Evolutionary conservation across 2,888 invertebrate species (phyloP), one percentile per base, ranked within the genome.

Genomic region (Adelognathus sp.): DNA sequence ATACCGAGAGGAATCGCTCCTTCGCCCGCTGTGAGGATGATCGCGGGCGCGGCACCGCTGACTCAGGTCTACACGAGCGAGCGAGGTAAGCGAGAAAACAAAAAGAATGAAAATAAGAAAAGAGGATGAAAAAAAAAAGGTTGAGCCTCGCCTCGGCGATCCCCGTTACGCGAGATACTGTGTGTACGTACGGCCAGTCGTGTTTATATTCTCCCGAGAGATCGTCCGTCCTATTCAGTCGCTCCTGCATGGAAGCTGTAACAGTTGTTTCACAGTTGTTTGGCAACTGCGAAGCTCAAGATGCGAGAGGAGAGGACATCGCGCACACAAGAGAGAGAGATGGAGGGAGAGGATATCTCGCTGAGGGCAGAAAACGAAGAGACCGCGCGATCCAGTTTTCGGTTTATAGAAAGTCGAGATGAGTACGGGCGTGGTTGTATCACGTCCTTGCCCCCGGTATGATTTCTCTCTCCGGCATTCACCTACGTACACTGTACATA

Each of bases 341-440:
- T 21, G 46, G 46, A 46, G 14, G 16, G 39, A 18, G 52, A 70
- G 52, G 39, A 36, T 46, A 18, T n/a, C n/a, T n/a, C n/a, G n/a
- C 46, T 36, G 31, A 36, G 61, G 44, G 61, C 56, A 70, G 63
- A 79, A 63, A 67, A n/a, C 52, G 58, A 31, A 69, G 50, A 41
- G 56, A 56, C 60, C 58, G 74, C 86, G 83, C 88, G 90, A 91
- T 90, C 90, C 90, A 90, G 90, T 91, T 91, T 91, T 90, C 86
- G 90, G 89, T 88, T 90, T 91, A 90, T 91, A 91, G 91, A 91
- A 91, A 91, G 91, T 90, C 78, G 75, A 85, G 89, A 90, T 89
- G 90, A 89, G 88, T 81, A n/a, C 88, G 90, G 88, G 90, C 88
- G 89, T 88, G 88, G 90, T 88, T 88, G 86, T 86, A 85, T 88